Conservation (phyloP, 2,113 vertebrate species). For the Micronycteris hirsuta region DNA sequence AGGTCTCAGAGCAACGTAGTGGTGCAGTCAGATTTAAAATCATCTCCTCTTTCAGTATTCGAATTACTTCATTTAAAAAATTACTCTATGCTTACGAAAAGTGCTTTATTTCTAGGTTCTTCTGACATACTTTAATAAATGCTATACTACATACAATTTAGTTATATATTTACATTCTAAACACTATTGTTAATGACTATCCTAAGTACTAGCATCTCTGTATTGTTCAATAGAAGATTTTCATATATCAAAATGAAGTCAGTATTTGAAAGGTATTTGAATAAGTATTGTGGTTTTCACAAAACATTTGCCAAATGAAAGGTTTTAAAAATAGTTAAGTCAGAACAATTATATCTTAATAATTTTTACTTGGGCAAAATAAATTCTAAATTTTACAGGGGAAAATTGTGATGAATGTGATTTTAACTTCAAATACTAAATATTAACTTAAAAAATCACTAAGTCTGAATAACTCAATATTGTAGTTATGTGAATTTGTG, state of each 20-base stretch:
- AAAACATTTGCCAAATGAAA: conserved; percentile 27
- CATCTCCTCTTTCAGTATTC: conserved; percentile 9
- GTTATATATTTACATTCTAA: neutral
- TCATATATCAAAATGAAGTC: conserved; percentile 7
- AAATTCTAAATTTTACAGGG: neutral
- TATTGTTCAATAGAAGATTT: neutral
- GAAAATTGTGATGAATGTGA: neutral
- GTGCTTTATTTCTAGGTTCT: neutral
- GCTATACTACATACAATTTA: neutral
- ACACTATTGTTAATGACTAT: neutral
- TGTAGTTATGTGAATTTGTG: neutral
- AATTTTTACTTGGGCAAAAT: conserved; percentile 11
- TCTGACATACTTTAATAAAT: conserved; percentile 8
- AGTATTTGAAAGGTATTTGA: conserved; percentile 22
- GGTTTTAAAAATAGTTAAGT: neutral
- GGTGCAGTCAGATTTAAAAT: conserved; percentile 19
- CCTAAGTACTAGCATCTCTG: neutral
- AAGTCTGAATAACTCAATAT: neutral
- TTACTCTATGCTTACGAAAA: conserved; percentile 19
- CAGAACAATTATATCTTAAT: neutral
- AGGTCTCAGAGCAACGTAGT: neutral
- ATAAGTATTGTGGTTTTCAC: neutral
- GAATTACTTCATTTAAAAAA: neutral
- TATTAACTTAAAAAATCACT: conserved; percentile 43
- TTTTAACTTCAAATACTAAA: conserved; percentile 33